These are phyloP conservation scores for Drosophila setosimentum DNA, from an alignment of 2,888 invertebrate species.

Conservation along the genomic window DNA sequence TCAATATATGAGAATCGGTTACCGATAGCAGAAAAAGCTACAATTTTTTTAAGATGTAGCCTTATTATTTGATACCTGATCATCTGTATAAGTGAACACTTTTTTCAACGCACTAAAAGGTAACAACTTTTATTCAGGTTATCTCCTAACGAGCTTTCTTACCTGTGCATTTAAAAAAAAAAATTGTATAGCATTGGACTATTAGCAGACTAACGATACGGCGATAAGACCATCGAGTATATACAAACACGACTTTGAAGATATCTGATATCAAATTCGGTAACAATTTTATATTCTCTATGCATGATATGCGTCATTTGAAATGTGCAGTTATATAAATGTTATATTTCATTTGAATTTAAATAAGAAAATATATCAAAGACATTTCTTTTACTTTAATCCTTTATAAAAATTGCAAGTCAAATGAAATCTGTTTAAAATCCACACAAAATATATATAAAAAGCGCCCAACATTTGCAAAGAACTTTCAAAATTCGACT, in stretches of 20 bases:
- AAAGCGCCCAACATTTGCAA: neutral
- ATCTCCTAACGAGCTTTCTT: neutral
- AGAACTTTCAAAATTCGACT: neutral
- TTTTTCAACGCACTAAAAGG: neutral
- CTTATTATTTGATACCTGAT: too few relatives aligned
- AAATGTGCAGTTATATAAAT: neutral
- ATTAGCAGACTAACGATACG: neutral
- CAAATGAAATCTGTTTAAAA: neutral
- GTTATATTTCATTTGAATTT: neutral
- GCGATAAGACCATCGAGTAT: neutral
- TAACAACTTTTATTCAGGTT: neutral
- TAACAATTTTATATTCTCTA: neutral
- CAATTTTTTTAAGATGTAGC: neutral
- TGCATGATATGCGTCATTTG: neutral
- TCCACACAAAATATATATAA: neutral
- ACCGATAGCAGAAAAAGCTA: neutral
- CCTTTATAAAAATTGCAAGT: neutral
- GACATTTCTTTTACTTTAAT: neutral
- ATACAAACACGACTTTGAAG: neutral
- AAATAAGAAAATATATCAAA: neutral
- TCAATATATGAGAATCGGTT: neutral
- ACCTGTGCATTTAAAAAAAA: neutral
- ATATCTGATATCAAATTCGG: neutral
- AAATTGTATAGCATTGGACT: neutral
- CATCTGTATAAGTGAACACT: neutral